These are phyloP conservation scores for Physeter macrocephalus DNA, from an alignment of 2,113 vertebrate species.

Conservation along the genomic window DNA sequence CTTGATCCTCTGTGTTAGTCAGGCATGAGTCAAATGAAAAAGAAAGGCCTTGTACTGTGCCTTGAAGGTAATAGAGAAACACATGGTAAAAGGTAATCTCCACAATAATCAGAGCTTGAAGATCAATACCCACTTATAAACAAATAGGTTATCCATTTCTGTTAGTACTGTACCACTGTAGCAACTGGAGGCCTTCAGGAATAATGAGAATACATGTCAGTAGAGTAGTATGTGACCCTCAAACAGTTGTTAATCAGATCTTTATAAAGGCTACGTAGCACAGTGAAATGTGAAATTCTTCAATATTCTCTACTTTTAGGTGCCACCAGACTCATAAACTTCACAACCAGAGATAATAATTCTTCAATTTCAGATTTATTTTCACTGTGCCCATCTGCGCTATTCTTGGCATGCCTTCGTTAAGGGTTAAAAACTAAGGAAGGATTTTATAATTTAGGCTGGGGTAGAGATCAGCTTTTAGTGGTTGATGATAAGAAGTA, in stretches of 20 bases:
- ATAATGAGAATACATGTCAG: not conserved
- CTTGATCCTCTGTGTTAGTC: not conserved
- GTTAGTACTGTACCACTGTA: not conserved
- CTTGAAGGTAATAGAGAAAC: not conserved
- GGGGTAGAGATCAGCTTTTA: not conserved
- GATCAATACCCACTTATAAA: slow-evolving; percentile 42
- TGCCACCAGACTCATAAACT: not conserved
- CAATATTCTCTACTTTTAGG: not conserved
- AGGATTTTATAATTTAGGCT: not conserved
- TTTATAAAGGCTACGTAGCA: slow-evolving; percentile 9
- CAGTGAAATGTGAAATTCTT: not conserved
- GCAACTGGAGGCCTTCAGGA: not conserved
- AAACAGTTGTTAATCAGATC: slow-evolving; percentile 19
- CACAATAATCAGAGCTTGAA: not conserved
- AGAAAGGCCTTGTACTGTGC: not conserved
- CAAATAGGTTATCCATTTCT: slow-evolving; percentile 43
- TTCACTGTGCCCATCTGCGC: not conserved
- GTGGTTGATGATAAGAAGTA: not conserved
- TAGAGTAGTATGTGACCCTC: not conserved
- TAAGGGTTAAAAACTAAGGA: not conserved
- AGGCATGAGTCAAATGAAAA: not conserved
- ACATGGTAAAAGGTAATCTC: not conserved
- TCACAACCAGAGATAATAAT: not conserved
- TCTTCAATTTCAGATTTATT: not conserved
- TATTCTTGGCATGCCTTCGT: not conserved